Conservation (phyloP, 2,888 invertebrate species). For the Machimus atricapillus region DNA sequence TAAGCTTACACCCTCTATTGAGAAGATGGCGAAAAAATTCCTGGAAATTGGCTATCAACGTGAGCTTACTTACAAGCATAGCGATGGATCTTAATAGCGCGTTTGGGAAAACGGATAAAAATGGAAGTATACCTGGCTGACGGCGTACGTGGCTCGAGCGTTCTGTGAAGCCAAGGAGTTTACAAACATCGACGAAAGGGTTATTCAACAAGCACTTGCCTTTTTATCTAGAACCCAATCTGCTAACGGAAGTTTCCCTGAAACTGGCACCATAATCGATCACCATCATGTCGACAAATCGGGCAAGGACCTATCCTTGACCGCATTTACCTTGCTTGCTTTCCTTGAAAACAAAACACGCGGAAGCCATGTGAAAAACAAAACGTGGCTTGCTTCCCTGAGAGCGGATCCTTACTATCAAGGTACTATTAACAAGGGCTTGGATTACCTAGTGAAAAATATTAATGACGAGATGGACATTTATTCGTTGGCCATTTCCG, state of each 20-base stretch:
- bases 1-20: constrained; percentile 71
- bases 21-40: constrained; percentile 65
- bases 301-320: constrained; percentile 75
- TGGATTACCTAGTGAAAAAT: constrained; percentile 76
- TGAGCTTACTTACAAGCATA: constrained; percentile 77
- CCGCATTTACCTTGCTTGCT: constrained; percentile 79
- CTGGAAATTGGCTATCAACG: constrained; percentile 75
- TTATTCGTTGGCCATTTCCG: constrained; percentile 79
- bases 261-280: constrained; percentile 76
- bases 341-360: constrained; percentile 72
- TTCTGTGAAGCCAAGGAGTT: constrained; percentile 76
- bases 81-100: constrained; percentile 83
- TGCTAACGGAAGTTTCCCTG: constrained; percentile 79
- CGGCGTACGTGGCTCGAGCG: constrained; percentile 82
- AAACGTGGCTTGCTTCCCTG: constrained; percentile 49
- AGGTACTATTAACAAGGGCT: constrained; percentile 75
- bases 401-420: constrained; percentile 63
- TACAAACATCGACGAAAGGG: constrained; percentile 74
- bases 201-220: constrained; percentile 72
- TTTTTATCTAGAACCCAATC: constrained; percentile 77
- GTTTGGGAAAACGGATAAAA: constrained; percentile 72
- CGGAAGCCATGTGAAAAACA: constrained; percentile 63
- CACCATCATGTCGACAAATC: constrained; percentile 68
- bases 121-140: constrained; percentile 81
- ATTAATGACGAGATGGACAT: constrained; percentile 72